Base-by-base conservation (phyloP, 2,888 invertebrate species). In the Deilephila elpenor region DNA sequence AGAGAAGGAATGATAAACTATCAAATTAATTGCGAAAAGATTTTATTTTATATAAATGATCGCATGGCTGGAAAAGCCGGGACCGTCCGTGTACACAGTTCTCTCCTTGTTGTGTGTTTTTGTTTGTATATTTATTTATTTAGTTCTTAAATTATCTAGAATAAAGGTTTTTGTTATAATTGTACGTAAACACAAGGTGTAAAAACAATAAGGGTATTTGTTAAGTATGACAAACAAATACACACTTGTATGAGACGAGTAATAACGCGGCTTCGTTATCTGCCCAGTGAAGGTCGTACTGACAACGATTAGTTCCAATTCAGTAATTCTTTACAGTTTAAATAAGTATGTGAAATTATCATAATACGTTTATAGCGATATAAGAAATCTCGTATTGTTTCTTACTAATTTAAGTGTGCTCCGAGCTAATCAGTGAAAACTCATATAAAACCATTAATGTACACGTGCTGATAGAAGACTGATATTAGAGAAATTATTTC, bases 1-100 rank as follows among this genome's bases (percentile, higher is more conserved):
- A 88, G 93, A 70, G 93, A 93, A 72, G 92, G 84, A 7, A 89
- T 86, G 80, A 86, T 89, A 0, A 94, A 92, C 80, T 94, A 93
- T 77, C 85, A 83, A 75, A 89, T 91, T 73, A 85, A 91, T 64
- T 94, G 94, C 84, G 89, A 88, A 75, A 87, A 87, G 78, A 80
- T 93, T 74, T 79, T 94, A 44, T 93, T 88, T 75, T 93, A 87
- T 76, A 78, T 93, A 14, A 94, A 94, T 75, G 86, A 88, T 70
- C 88, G 85, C 59, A 86, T 85, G 80, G 88, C 79, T 78, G 83
- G 82, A 37, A 78, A 80, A 76, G 81, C 82, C 25, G 79, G 34
- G 32, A 34, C 17, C 6, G 44, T 14, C 34, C 53, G 37, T 19
- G 71, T 11, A 5, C 60, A 73, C 25, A 37, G 51, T 61, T 32